A percentile compares a stretch with the other conserved stretches of the same genome.
Conservation (phyloP, 2,888 invertebrate genomes). For the Drosophila nigricruria region DNA sequence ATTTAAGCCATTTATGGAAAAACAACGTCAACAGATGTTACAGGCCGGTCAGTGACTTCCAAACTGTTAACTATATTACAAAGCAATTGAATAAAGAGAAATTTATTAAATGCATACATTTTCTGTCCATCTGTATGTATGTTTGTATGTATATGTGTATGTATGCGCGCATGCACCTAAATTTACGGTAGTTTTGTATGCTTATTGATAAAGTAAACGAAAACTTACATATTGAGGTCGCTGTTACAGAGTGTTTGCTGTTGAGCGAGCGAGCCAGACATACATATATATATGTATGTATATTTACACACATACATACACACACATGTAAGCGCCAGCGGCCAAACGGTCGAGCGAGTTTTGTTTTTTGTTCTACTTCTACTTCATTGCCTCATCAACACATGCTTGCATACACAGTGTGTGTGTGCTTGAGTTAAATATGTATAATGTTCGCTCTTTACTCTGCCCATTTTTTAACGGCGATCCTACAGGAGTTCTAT, state of each 20-base stretch:
- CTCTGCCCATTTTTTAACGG: neutral
- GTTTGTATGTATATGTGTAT: conserved; percentile 8
- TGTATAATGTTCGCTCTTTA: conserved; percentile 26
- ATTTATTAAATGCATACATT: conserved; percentile 21
- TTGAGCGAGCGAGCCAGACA: conserved; percentile 23
- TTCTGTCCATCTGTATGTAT: neutral
- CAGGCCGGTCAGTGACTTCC: conserved; percentile 43
- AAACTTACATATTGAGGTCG: conserved; percentile 63
- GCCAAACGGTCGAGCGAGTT: conserved; percentile 46
- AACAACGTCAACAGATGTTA: conserved; percentile 49
- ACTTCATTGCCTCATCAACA: conserved; percentile 49
- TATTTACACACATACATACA: conserved; percentile 6
- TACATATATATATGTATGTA: neutral
- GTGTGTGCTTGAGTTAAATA: conserved; percentile 34
- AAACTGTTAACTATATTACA: conserved; percentile 21
- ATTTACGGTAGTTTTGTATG: conserved; percentile 42
- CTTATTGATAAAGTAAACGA: conserved; percentile 66
- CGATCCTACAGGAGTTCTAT: conserved; percentile 29
- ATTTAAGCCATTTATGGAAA: conserved; percentile 11
- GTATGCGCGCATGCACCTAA: conserved; percentile 14
- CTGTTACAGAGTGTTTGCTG: conserved; percentile 53
- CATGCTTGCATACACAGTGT: conserved; percentile 7
- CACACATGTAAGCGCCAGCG: conserved; percentile 30
- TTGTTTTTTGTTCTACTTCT: conserved; percentile 60
- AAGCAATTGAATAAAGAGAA: conserved; percentile 31